A percentile compares a stretch with the other conserved stretches of the same genome.
Evolutionary conservation across 2,888 invertebrate species (phyloP).

Genomic region (Lymantria dispar): DNA sequence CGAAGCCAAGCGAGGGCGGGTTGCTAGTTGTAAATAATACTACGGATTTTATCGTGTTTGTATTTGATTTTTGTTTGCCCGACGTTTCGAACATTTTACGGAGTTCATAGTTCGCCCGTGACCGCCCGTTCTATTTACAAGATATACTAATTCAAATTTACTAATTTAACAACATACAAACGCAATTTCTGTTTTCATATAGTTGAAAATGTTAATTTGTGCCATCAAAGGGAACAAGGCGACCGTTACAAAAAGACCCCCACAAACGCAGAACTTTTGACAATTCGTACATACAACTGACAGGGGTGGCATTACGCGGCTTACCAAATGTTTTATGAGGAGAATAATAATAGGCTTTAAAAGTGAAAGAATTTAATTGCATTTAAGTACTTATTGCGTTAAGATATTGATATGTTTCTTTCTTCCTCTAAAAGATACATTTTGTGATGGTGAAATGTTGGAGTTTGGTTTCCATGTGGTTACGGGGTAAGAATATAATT

Average conservation of each 20-base stretch:
- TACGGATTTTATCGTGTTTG: too few species aligned
- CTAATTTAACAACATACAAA: not conserved
- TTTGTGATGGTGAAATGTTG: too few species aligned
- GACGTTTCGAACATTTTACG: too few species aligned
- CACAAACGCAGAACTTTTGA: not conserved
- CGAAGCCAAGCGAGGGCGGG: too few species aligned
- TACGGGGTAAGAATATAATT: too few species aligned
- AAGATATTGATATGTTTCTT: not conserved
- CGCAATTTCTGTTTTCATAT: not conserved
- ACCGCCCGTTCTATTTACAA: too few species aligned
- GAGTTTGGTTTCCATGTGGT: too few species aligned
- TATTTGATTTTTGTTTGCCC: too few species aligned
- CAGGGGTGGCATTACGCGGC: conserved; percentile 2
- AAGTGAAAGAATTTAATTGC: not conserved
- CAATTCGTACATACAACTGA: not conserved
- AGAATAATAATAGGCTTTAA: conserved; percentile 3
- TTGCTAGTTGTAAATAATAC: too few species aligned
- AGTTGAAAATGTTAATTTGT: not conserved
- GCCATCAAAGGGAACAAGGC: not conserved
- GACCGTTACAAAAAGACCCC: not conserved
- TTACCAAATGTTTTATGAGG: conserved; percentile 5
- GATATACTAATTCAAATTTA: not conserved
- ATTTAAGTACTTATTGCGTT: not conserved
- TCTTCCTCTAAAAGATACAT: not conserved
- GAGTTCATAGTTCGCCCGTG: too few species aligned